phyloP scores from a whole-genome alignment of 1,140 invertebrate genomes.

The Epicauta chinensis region DNA sequence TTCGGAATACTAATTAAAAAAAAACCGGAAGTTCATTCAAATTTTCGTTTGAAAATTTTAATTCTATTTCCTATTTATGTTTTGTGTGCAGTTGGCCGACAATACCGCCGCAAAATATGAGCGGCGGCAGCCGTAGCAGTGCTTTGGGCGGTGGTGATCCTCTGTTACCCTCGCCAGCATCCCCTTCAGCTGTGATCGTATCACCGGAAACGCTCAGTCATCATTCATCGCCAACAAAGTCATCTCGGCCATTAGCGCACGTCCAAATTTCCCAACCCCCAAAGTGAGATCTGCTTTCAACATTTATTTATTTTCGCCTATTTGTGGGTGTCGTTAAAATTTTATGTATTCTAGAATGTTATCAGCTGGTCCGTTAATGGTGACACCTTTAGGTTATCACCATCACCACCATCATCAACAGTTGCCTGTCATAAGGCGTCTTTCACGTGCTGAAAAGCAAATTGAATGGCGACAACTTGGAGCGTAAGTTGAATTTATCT shows the following conservation, averaged over 20 bases:
- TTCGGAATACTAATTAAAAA: no score
- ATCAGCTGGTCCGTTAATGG: conserved; percentile 27
- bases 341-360: conserved; percentile 17
- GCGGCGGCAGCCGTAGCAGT: conserved; percentile 48
- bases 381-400: conserved; percentile 30
- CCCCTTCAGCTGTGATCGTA: conserved; percentile 62
- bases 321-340: no score
- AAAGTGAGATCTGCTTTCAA: conserved; percentile 19
- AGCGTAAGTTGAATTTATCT: conserved; percentile 39
- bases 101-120: conserved; percentile 53
- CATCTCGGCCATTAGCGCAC: conserved; percentile 26
- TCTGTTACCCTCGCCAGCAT: conserved; percentile 60
- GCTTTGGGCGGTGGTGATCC: conserved; percentile 34
- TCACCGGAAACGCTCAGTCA: conserved; percentile 64
- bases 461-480: conserved; percentile 46
- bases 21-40: no score
- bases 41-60: no score
- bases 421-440: conserved; percentile 37
- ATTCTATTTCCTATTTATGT: no score
- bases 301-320: no score
- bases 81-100: conserved; percentile 47
- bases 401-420: no score
- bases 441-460: conserved; percentile 46
- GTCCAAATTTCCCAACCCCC: conserved; percentile 27
- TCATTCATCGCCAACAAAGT: conserved; percentile 47